Evolutionary conservation across 2,888 invertebrate genomes (phyloP), one percentile per base, ranked within the genome.

Genomic region (Perizoma flavofasciatum): DNA sequence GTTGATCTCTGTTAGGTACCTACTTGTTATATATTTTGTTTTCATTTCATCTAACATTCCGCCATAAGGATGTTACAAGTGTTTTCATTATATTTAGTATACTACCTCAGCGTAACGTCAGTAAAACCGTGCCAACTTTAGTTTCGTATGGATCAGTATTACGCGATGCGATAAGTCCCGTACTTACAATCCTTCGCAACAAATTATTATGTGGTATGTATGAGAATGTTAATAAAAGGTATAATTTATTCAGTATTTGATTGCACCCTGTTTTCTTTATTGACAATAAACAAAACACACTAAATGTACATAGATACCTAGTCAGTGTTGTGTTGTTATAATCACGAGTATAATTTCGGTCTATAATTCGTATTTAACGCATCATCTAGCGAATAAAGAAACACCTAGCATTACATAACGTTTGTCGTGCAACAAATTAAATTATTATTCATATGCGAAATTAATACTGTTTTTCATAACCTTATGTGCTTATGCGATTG

Each of bases 91-190:
- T 59, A 62, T 57, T 58, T 57, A 57, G 66, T 70, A 53, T 63
- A 71, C 81, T 88, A 86, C 86, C 85, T 87, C 84, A 81, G 70
- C 65, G 65, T 66, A 67, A 59, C 59, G 62, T 71, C 71, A 77
- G 71, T 72, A 67, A 70, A 70, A 74, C 70, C 70, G 84, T 88
- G 86, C 86, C 86, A 87, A 85, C 71, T 74, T 72, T 78, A 80
- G 68, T 75, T 76, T 73, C 71, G 75, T 66, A 63, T 74, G 67
- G 61, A 81, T 77, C 82, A 86, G 85, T 88, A 88, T 88, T 88
- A 86, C 66, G 69, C 63, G 64, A 76, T 72, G 69, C 69, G 67
- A 70, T 77, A 63, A 47, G 32, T 49, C 52, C 39, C 54, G 43
- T 64, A 52, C 71, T 70, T 6, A 7, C 37, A 5, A 67, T 59